A percentile compares a stretch with the other conserved stretches of the same genome.
Evolutionary conservation across 2,797 vertebrate genomes (phyloP).

Genomic region (Carapus acus): DNA sequence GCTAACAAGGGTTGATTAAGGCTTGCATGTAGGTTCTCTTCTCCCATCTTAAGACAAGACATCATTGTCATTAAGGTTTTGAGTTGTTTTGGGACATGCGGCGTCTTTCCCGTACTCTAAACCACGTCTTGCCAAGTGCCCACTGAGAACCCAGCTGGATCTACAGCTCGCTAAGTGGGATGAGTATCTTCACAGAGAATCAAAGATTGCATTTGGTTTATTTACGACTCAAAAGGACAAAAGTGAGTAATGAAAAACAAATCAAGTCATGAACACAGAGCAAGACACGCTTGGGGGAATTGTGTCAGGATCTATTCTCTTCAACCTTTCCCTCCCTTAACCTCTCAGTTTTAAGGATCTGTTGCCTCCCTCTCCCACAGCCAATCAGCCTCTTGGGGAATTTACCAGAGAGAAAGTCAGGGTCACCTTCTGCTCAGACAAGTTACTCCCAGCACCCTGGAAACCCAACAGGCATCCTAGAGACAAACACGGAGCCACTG

Average conservation of each 20-base stretch:
- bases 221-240: constrained; percentile 1
- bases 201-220: too few species aligned
- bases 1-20: too few species aligned
- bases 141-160: too few species aligned
- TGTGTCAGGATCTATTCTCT: constrained; percentile 36
- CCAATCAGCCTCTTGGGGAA: constrained; percentile 63
- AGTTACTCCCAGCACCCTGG: constrained; percentile 61
- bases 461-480: constrained; percentile 62
- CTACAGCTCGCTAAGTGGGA: too few species aligned
- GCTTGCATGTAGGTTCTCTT: too few species aligned
- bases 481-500: constrained; percentile 62
- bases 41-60: too few species aligned
- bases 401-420: constrained; percentile 55
- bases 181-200: too few species aligned
- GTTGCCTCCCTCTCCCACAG: constrained; percentile 48
- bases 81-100: too few species aligned
- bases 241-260: constrained; percentile 9
- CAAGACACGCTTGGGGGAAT: constrained; percentile 34
- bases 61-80: too few species aligned
- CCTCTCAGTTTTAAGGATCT: constrained; percentile 48
- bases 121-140: too few species aligned
- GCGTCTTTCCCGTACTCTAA: too few species aligned
- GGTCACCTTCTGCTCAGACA: constrained; percentile 56
- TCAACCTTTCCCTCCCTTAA: constrained; percentile 58
- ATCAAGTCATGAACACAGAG: constrained; percentile 30